These are phyloP conservation scores for Ramazzottius varieornatus DNA, from an alignment of 2,888 invertebrate species.

Conservation along the genomic window DNA sequence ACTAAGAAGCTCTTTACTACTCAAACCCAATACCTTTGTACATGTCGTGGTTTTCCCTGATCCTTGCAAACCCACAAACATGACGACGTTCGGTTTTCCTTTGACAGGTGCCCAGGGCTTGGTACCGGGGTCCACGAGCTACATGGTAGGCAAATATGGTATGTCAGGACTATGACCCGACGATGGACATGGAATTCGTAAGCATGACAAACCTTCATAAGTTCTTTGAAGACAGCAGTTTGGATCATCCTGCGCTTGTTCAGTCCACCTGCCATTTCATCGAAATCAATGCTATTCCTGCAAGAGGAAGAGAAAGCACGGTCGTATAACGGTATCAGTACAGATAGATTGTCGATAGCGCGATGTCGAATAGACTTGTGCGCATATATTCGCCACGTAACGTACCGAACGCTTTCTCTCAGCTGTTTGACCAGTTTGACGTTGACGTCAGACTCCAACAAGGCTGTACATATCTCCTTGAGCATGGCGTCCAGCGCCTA, in stretches of 20 bases:
- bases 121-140: constrained; percentile 87
- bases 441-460: constrained; percentile 85
- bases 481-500: constrained; percentile 94
- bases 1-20: background rate
- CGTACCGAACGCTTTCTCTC: constrained; percentile 63
- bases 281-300: constrained; percentile 81
- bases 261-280: constrained; percentile 87
- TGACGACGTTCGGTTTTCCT: constrained; percentile 77
- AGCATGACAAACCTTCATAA: constrained; percentile 92
- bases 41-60: constrained; percentile 98
- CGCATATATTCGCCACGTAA: too few relatives aligned
- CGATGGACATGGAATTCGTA: too few relatives aligned
- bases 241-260: constrained; percentile 96
- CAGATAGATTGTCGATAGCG: too few relatives aligned
- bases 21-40: constrained; percentile 44
- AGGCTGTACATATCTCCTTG: constrained; percentile 87
- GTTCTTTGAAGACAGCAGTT: constrained; percentile 83
- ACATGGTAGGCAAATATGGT: constrained; percentile 13
- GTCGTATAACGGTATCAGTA: background rate
- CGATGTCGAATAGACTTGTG: too few relatives aligned
- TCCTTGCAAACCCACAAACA: constrained; percentile 98
- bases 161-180: background rate
- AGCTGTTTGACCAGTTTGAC: constrained; percentile 77
- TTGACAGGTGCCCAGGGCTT: constrained; percentile 86
- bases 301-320: constrained; percentile 6